Evolutionary conservation across 1,140 invertebrate genomes (phyloP).

Genomic region (Chelonus insularis): DNA sequence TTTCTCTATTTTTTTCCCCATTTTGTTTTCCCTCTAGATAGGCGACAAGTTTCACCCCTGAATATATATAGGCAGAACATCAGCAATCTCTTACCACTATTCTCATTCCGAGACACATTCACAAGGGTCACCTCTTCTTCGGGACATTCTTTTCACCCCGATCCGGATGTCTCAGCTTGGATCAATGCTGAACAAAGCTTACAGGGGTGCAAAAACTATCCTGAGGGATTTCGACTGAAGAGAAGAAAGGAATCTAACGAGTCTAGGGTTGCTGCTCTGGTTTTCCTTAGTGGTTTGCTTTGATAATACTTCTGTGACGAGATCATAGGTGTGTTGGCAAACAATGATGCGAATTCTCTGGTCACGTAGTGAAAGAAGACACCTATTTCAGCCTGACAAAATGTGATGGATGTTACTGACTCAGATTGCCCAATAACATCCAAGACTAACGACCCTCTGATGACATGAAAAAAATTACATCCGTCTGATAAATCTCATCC

Average conservation of each 20-base stretch:
- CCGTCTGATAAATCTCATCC: too few species aligned
- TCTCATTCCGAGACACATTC: not conserved
- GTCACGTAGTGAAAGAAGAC: not conserved
- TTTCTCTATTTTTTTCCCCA: too few species aligned
- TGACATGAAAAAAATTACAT: not conserved
- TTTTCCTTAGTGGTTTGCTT: not conserved
- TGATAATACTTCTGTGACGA: not conserved
- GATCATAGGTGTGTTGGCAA: not conserved
- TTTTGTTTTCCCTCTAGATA: not conserved
- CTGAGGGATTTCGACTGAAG: not conserved
- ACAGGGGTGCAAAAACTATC: constrained; percentile 5
- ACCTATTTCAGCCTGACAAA: not conserved
- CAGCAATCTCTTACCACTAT: not conserved
- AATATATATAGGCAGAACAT: not conserved
- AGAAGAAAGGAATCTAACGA: constrained; percentile 3
- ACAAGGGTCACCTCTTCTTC: not conserved
- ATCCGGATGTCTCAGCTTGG: not conserved
- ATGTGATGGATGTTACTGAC: constrained; percentile 1
- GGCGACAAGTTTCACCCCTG: not conserved
- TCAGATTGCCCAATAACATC: constrained; percentile 2
- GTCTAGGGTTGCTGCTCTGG: not conserved
- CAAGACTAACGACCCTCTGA: not conserved
- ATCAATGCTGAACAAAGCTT: constrained; percentile 8
- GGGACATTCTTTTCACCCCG: not conserved
- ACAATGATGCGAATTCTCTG: constrained; percentile 2